Conservation (phyloP, 2,113 vertebrate genomes). For the Strix uralensis region DNA sequence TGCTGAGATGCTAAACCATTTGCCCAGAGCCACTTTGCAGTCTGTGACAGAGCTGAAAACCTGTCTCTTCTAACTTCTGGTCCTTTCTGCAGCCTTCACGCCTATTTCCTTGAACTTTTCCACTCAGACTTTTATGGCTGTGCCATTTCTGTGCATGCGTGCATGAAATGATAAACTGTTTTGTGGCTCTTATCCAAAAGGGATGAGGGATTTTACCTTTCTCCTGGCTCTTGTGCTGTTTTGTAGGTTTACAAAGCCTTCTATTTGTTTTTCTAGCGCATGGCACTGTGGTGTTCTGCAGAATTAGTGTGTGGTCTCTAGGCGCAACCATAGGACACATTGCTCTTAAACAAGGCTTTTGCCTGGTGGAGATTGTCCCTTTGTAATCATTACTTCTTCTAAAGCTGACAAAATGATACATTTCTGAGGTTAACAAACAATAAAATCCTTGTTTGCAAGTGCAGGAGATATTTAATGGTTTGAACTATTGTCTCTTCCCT, state of each 20-base stretch:
- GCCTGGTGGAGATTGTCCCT: not conserved
- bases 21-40: not conserved
- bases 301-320: not conserved
- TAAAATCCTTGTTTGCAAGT: not conserved
- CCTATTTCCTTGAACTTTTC: not conserved
- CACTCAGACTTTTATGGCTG: not conserved
- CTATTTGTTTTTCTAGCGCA: rapidly evolving
- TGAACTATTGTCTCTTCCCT: not conserved
- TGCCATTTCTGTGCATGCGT: not conserved
- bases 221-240: not conserved
- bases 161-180: not conserved
- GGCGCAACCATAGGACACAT: not conserved
- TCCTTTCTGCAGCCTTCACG: not conserved
- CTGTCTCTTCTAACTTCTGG: too few species aligned
- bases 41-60: not conserved
- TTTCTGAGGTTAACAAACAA: not conserved
- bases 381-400: not conserved
- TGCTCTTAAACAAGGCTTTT: not conserved
- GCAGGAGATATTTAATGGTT: not conserved
- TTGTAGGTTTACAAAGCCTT: not conserved
- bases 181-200: not conserved
- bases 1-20: not conserved
- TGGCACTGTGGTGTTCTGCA: not conserved
- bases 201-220: not conserved
- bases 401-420: not conserved